Base-by-base conservation (phyloP, 2,888 invertebrate genomes). In the Catocala nupta region DNA sequence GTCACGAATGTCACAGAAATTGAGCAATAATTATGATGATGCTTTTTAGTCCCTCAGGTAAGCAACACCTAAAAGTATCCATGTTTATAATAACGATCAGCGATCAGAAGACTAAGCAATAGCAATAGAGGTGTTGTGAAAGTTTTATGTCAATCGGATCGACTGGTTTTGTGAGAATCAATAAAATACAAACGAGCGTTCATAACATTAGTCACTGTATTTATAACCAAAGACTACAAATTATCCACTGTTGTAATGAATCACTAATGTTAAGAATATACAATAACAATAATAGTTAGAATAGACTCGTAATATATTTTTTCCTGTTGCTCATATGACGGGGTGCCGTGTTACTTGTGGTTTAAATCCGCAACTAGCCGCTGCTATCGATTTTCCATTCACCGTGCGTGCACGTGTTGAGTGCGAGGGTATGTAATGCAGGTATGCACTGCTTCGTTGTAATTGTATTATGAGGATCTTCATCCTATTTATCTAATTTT, bases 321-420 rank as follows among this genome's bases (percentile, higher is more conserved):
- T 65, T 70, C 63, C 67, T 68, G 70, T 77, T 77, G 76, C 70
- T 81, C 65, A 65, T 75, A 79, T 80, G 76, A 74, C 77, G 70
- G 85, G 85, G 88, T 88, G 86, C 86, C 71, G 69, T 76, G 80
- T 90, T 91, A 87, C 90, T 84, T 90, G 91, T 75, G 90, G 91
- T 91, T 86, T 81, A 70, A 82, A 85, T 87, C 89, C 86, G 86
- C 90, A 89, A 87, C 88, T 83, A 82, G 78, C 80, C 77, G 78
- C 77, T 81, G 80, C 84, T 88, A 91, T 91, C 87, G 88, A 90
- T 91, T 90, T 90, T 90, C 91, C 79, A 81, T 70, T 78, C 68
- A 71, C 70, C 65, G 65, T 75, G 71, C 65, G 65, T 75, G 71
- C 73, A 79, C 70, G 83, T 81, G 82, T 74, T 73, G 55, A 65